Evolutionary conservation across 2,888 invertebrate genomes (phyloP).

Genomic region (Cantharis rustica): DNA sequence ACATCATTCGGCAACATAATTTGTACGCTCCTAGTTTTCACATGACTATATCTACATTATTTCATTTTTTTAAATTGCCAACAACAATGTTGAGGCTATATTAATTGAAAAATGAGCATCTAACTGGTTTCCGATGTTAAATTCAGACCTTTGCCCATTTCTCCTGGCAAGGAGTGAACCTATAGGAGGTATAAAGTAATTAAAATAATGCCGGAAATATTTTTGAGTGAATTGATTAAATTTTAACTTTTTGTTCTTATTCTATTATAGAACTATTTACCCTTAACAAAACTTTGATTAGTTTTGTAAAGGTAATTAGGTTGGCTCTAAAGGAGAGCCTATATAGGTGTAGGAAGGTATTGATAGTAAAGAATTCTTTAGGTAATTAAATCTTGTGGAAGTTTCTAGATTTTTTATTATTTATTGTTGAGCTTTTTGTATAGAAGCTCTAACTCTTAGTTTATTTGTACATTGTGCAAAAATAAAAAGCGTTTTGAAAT

Average conservation of each 20-base stretch:
- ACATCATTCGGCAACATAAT: background rate
- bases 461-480: background rate
- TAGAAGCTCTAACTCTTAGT: background rate
- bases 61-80: too few species aligned
- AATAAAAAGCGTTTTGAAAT: background rate
- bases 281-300: slow-evolving; percentile 13
- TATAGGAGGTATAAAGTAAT: too few species aligned
- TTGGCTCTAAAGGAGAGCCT: background rate
- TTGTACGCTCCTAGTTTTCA: background rate
- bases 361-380: background rate
- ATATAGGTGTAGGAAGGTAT: background rate
- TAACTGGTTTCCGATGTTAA: too few species aligned
- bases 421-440: background rate
- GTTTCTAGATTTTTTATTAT: background rate
- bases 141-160: too few species aligned
- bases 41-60: background rate
- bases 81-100: too few species aligned
- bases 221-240: background rate
- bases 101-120: too few species aligned
- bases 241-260: background rate
- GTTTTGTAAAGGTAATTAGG: slow-evolving; percentile 10
- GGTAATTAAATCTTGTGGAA: background rate
- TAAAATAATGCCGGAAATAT: background rate
- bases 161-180: too few species aligned
- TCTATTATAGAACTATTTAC: slow-evolving; percentile 1